Evolutionary conservation across 2,797 vertebrate species (phyloP).

Genomic region (Oreochromis mossambicus): DNA sequence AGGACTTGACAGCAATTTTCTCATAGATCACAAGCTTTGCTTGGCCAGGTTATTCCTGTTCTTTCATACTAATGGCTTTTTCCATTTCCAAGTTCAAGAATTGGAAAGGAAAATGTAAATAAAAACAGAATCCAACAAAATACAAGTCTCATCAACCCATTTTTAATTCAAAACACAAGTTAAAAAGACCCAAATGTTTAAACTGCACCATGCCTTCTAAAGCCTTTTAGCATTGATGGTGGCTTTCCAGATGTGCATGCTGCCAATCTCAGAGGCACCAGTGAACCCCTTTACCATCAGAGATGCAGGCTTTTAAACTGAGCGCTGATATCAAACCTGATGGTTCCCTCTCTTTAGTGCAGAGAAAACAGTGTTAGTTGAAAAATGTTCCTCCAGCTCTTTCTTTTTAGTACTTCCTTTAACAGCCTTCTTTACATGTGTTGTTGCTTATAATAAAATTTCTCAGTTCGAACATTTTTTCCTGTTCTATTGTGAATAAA

Average conservation of each 20-base stretch:
- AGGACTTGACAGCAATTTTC: background rate
- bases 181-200: fast-evolving
- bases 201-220: background rate
- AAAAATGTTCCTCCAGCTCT: background rate
- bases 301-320: background rate
- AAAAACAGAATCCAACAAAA: background rate
- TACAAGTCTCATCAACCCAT: background rate
- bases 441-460: background rate
- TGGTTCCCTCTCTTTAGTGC: background rate
- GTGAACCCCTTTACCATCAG: background rate
- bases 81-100: background rate
- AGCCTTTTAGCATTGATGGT: background rate
- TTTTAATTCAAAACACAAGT: background rate
- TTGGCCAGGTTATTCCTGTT: background rate
- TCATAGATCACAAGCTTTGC: background rate
- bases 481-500: background rate
- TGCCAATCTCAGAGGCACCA: background rate
- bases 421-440: background rate
- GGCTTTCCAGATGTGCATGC: background rate
- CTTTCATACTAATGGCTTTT: background rate
- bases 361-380: background rate
- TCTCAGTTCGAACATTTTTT: background rate
- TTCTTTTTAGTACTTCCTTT: background rate
- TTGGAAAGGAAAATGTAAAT: background rate
- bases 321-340: background rate